Percentiles rank a stretch among this genome's conserved stretches.
Conservation (phyloP, 2,113 vertebrate genomes). For the Puntigrus tetrazona region DNA sequence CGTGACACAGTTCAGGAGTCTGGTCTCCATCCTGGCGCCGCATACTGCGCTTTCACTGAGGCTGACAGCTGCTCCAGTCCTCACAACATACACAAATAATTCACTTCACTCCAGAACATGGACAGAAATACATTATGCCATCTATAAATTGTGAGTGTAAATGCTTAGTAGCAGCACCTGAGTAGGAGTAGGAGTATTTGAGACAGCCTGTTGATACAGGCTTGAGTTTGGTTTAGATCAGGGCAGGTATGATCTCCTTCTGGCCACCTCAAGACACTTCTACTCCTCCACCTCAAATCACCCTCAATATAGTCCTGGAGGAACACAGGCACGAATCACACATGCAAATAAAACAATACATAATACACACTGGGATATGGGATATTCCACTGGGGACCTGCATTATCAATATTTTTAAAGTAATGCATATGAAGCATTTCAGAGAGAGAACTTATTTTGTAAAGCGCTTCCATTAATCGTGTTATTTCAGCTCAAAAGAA, state of each 20-base stretch:
- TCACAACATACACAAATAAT: slow-evolving; percentile 46
- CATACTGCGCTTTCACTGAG: slow-evolving; percentile 86
- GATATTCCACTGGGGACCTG: not conserved
- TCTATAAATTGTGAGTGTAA: not conserved
- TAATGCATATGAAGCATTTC: too few relatives aligned
- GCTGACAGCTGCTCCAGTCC: slow-evolving; percentile 95
- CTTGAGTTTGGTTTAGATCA: slow-evolving; percentile 81
- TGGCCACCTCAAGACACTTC: slow-evolving; percentile 80
- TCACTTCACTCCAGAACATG: slow-evolving; percentile 19
- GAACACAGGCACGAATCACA: not conserved
- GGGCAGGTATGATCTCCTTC: slow-evolving; percentile 77
- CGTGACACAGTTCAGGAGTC: slow-evolving; percentile 87
- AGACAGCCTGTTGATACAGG: slow-evolving; percentile 90
- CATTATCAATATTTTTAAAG: not conserved
- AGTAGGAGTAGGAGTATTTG: slow-evolving; percentile 87
- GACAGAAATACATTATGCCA: not conserved
- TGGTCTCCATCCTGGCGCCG: slow-evolving; percentile 80
- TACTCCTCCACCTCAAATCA: slow-evolving; percentile 79
- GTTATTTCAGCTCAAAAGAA: not conserved
- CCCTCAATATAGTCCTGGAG: slow-evolving; percentile 82
- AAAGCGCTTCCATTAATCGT: too few relatives aligned
- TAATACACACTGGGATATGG: too few relatives aligned
- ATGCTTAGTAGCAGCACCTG: slow-evolving; percentile 76
- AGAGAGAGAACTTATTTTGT: too few relatives aligned
- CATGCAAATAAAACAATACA: not conserved